Percentiles rank a stretch among this genome's conserved stretches.
Evolutionary conservation across 2,888 invertebrate genomes (phyloP).

Genomic region (Eupithecia dodoneata): DNA sequence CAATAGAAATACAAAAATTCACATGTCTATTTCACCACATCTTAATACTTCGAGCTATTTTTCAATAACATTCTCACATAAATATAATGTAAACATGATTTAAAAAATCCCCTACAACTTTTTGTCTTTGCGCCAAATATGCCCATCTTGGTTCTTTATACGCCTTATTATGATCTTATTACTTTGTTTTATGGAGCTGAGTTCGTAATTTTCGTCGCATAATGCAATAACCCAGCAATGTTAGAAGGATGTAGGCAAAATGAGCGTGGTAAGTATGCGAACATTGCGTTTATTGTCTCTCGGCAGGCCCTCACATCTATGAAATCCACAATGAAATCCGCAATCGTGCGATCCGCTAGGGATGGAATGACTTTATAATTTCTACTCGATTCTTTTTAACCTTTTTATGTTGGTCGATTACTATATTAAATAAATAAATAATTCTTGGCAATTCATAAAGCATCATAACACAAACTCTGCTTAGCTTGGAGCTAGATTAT

Average conservation of each 20-base stretch:
- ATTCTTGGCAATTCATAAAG: no score
- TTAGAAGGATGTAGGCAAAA: conserved; percentile 42
- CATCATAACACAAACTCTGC: no score
- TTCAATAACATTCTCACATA: neutral
- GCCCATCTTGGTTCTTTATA: neutral
- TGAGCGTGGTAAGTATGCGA: conserved; percentile 44
- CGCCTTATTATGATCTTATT: conserved; percentile 6
- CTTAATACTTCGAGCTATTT: neutral
- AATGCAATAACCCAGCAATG: conserved; percentile 41
- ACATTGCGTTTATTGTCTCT: conserved; percentile 46
- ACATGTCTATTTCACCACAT: neutral
- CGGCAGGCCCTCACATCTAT: conserved; percentile 52
- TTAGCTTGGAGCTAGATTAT: no score
- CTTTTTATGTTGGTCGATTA: no score
- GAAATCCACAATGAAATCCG: conserved; percentile 61
- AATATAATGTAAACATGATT: neutral
- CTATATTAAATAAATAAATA: no score
- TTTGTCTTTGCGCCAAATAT: conserved; percentile 9
- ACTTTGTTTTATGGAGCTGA: conserved; percentile 7
- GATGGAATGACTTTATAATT: conserved; percentile 5
- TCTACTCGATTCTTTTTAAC: neutral
- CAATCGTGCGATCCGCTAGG: conserved; percentile 51
- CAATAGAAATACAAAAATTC: no score
- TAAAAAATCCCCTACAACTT: neutral
- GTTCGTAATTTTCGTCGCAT: conserved; percentile 21